Conservation (phyloP, 2,797 vertebrate species). For the Falco berigora region DNA sequence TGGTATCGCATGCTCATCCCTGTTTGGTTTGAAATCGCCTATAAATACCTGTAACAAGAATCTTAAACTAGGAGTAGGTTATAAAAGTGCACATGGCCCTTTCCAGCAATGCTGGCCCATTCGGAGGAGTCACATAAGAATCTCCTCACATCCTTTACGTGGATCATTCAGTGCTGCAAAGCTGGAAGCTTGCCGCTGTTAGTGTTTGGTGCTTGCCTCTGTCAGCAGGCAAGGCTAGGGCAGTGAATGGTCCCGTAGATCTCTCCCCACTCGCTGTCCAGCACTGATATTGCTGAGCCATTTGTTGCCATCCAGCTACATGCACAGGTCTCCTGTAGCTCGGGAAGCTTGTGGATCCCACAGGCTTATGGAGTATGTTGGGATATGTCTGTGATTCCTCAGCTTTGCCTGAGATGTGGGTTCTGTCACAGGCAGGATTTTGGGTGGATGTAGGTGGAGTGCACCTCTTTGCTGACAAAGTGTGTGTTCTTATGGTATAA, state of each 20-base stretch:
- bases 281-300: not conserved
- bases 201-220: not conserved
- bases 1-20: not conserved
- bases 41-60: not conserved
- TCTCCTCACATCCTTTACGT: not conserved
- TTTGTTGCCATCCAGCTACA: not conserved
- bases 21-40: not conserved
- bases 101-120: not conserved
- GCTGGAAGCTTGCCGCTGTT: not conserved
- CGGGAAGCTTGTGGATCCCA: not conserved
- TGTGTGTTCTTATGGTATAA: not conserved
- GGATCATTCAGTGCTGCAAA: not conserved
- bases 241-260: accelerated
- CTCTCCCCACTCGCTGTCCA: not conserved
- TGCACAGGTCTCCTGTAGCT: not conserved
- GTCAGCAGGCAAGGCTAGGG: not conserved
- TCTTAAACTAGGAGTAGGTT: not conserved
- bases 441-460: not conserved
- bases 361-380: not conserved
- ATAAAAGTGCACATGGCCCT: not conserved
- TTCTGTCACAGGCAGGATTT: not conserved
- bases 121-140: not conserved
- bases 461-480: not conserved
- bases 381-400: not conserved
- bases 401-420: not conserved